These are phyloP conservation scores for Syritta pipiens DNA, from an alignment of 2,888 invertebrate genomes.

Conservation along the genomic window DNA sequence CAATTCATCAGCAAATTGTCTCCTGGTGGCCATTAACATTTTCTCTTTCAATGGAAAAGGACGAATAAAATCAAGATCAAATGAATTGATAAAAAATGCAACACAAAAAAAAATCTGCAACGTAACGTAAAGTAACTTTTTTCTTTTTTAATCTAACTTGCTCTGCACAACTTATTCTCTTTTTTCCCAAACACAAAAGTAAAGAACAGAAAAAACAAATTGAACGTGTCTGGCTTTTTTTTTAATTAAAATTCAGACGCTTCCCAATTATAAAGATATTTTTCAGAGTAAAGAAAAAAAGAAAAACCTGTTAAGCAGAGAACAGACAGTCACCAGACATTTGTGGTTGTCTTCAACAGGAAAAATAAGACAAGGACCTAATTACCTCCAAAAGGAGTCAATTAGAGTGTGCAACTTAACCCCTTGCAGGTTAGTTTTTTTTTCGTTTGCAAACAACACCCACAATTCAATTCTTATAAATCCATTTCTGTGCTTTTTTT, in stretches of 20 bases:
- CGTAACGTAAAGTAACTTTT: constrained; percentile 19
- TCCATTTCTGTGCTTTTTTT: background rate
- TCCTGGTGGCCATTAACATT: constrained; percentile 38
- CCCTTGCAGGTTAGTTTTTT: too few relatives aligned
- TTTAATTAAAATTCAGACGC: constrained; percentile 61
- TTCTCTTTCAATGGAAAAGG: constrained; percentile 15
- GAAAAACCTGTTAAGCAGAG: background rate
- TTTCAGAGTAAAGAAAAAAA: constrained; percentile 34
- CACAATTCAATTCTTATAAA: constrained; percentile 38
- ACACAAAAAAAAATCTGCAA: background rate
- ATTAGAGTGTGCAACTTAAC: too few relatives aligned
- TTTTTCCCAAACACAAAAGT: background rate
- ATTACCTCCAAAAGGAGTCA: constrained; percentile 43
- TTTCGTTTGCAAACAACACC: constrained; percentile 11
- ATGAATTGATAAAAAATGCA: constrained; percentile 35
- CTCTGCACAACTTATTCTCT: background rate
- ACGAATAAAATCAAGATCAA: constrained; percentile 58
- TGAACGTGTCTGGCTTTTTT: constrained; percentile 45
- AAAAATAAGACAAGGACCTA: constrained; percentile 3
- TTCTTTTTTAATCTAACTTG: constrained; percentile 54
- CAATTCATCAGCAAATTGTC: constrained; percentile 43
- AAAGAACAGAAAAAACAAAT: background rate
- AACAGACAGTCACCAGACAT: background rate
- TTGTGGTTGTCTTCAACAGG: background rate
- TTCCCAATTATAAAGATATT: constrained; percentile 65